phyloP scores from a whole-genome alignment of 1,140 invertebrate species.

The Andricus grossulariae region DNA sequence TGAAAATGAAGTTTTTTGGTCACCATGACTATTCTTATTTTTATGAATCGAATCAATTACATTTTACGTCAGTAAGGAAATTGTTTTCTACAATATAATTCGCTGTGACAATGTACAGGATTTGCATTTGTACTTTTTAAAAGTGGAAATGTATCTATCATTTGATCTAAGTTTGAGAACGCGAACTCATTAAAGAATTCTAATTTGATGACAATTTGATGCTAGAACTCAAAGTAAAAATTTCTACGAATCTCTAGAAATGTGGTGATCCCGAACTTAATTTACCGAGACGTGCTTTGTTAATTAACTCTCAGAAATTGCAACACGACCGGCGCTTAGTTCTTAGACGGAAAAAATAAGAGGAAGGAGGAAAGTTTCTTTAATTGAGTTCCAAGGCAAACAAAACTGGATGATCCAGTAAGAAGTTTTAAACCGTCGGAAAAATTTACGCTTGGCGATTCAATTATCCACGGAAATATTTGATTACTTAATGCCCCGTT shows the following conservation, averaged over 20 bases:
- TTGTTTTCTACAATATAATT: too few relatives aligned
- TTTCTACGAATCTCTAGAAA: neutral
- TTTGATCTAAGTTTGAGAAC: too few relatives aligned
- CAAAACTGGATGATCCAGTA: neutral
- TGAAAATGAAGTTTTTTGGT: too few relatives aligned
- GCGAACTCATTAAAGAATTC: too few relatives aligned
- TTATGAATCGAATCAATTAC: too few relatives aligned
- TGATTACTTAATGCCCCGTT: neutral
- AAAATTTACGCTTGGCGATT: neutral
- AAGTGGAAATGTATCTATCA: too few relatives aligned
- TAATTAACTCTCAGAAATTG: neutral
- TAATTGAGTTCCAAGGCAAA: neutral
- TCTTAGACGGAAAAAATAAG: neutral
- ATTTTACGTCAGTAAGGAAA: too few relatives aligned
- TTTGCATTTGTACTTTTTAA: too few relatives aligned
- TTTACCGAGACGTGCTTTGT: neutral
- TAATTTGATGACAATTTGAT: too few relatives aligned
- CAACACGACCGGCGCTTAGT: neutral
- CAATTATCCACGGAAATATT: neutral
- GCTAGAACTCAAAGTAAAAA: neutral
- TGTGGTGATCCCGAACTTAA: neutral
- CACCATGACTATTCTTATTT: too few relatives aligned
- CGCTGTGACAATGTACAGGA: too few relatives aligned
- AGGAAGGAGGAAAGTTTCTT: neutral
- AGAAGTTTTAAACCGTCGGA: neutral